These are phyloP conservation scores for Xenopus petersii DNA, from an alignment of 2,797 vertebrate genomes.

Conservation along the genomic window DNA sequence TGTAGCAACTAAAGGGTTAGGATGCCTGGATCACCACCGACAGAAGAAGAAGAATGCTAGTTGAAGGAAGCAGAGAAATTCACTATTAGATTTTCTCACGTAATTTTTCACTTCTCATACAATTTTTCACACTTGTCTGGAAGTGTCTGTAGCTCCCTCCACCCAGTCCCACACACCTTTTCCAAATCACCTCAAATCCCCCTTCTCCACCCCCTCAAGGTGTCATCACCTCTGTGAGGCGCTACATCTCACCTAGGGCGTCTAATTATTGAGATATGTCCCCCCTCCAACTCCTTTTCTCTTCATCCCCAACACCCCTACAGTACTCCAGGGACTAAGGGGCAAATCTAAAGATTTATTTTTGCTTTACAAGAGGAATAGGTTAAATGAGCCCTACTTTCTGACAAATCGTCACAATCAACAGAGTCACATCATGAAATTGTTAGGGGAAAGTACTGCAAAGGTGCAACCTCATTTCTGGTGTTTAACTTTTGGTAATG, in stretches of 20 bases:
- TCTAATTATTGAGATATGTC: conserved; percentile 10
- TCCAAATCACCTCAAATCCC: conserved; percentile 27
- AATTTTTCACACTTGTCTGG: conserved; percentile 49
- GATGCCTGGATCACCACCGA: conserved; percentile 19
- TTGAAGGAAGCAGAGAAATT: conserved; percentile 43
- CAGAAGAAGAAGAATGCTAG: conserved; percentile 25
- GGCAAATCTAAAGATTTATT: conserved; percentile 18
- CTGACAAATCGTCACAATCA: neutral
- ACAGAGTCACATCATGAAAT: neutral
- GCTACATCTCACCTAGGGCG: conserved; percentile 18
- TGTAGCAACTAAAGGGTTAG: conserved; percentile 31
- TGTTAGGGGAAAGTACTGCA: conserved; percentile 6
- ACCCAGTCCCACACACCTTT: conserved; percentile 12
- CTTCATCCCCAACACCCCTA: neutral
- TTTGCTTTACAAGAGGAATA: conserved; percentile 5
- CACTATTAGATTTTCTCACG: conserved; percentile 49
- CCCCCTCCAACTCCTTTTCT: conserved; percentile 26
- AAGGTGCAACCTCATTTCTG: conserved; percentile 1
- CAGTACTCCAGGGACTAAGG: conserved; percentile 27
- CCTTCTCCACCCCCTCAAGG: conserved; percentile 37
- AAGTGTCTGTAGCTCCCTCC: conserved; percentile 38
- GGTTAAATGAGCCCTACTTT: conserved; percentile 15
- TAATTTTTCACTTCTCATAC: conserved; percentile 50
- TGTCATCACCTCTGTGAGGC: conserved; percentile 43
- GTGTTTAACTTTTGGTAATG: neutral